These are phyloP conservation scores for Hyles lineata DNA, from an alignment of 2,888 invertebrate species.

Conservation along the genomic window DNA sequence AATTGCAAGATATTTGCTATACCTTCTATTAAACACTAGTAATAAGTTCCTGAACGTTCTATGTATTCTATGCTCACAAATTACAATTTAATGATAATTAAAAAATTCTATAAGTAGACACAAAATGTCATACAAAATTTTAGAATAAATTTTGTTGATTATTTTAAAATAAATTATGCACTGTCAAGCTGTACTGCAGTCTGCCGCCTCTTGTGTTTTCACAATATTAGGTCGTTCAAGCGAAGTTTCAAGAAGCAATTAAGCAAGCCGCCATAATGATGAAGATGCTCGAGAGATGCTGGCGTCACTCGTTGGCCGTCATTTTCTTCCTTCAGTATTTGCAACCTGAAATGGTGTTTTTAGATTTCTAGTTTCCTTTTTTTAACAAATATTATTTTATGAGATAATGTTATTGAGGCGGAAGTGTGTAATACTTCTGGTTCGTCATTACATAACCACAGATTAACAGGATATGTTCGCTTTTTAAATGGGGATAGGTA, in stretches of 20 bases:
- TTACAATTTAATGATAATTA: not conserved
- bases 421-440: too few species aligned
- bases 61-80: not conserved
- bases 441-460: too few species aligned
- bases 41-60: not conserved
- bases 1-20: not conserved
- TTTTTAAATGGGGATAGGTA: too few species aligned
- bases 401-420: too few species aligned
- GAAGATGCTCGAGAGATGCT: conserved; percentile 3
- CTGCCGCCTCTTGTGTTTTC: not conserved
- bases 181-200: too few species aligned
- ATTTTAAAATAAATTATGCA: too few species aligned
- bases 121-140: too few species aligned
- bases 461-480: too few species aligned
- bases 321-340: not conserved
- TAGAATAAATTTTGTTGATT: too few species aligned
- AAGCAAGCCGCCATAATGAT: not conserved
- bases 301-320: not conserved
- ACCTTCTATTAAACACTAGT: not conserved
- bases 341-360: not conserved
- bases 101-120: not conserved
- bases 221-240: conserved; percentile 2
- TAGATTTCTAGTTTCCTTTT: not conserved
- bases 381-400: not conserved
- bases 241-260: conserved; percentile 3